A percentile compares a stretch with the other conserved stretches of the same genome.
Evolutionary conservation across 2,888 invertebrate species (phyloP).

Genomic region (Cheilosia grossa): DNA sequence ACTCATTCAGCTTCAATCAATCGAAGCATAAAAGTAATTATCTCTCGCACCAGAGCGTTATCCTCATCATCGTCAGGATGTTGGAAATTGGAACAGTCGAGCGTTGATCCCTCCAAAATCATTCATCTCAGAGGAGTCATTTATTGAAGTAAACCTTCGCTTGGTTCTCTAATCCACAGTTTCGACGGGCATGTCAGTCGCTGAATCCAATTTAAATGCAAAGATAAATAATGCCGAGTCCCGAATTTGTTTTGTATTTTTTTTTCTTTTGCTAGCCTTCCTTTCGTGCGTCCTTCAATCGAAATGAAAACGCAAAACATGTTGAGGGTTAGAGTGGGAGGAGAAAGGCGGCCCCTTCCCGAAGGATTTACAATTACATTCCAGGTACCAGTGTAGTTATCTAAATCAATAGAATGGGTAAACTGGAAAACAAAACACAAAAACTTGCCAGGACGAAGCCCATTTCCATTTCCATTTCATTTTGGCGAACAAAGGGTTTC

Average conservation of each 20-base stretch:
- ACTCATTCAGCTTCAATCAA: constrained; percentile 70
- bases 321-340: constrained; percentile 39
- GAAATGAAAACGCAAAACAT: constrained; percentile 64
- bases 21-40: constrained; percentile 74
- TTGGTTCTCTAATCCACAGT: constrained; percentile 12
- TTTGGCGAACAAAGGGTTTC: constrained; percentile 54
- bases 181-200: constrained; percentile 45
- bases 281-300: constrained; percentile 7
- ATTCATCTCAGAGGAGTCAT: constrained; percentile 65
- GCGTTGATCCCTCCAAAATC: constrained; percentile 47
- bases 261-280: background rate
- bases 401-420: constrained; percentile 4
- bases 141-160: constrained; percentile 43
- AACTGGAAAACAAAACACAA: constrained; percentile 17
- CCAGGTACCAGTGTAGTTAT: constrained; percentile 49
- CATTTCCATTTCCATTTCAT: constrained; percentile 70
- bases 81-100: background rate
- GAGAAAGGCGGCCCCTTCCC: constrained; percentile 1
- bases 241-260: constrained; percentile 1
- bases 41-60: constrained; percentile 45
- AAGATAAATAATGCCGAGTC: constrained; percentile 52
- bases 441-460: constrained; percentile 39
- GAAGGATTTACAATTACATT: constrained; percentile 50
- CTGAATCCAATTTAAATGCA: constrained; percentile 61
- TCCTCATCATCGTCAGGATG: constrained; percentile 20